Conservation (phyloP, 2,888 invertebrate species). For the Meteorus cinctellus region DNA sequence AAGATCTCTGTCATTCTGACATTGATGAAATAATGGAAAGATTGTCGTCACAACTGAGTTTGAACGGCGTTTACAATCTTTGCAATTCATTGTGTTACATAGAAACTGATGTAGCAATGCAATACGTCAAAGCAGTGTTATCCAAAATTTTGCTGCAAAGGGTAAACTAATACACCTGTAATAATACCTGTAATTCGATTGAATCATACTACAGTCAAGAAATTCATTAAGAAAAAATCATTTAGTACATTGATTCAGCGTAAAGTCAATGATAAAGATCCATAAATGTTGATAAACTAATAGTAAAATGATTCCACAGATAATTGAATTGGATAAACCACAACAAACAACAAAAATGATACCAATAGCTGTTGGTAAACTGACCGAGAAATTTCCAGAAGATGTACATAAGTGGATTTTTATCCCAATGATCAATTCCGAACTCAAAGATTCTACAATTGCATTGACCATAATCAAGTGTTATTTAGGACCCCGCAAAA, state of each 20-base stretch:
- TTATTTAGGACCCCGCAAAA: constrained; percentile 37
- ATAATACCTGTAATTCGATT: too few species aligned
- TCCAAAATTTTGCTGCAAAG: constrained; percentile 59
- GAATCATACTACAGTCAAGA: too few species aligned
- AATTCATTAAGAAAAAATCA: too few species aligned
- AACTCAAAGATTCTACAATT: constrained; percentile 57
- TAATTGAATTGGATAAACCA: constrained; percentile 56
- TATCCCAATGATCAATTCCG: constrained; percentile 58
- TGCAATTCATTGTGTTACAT: constrained; percentile 58
- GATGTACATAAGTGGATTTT: constrained; percentile 61
- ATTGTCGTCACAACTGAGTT: constrained; percentile 56
- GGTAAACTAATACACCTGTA: constrained; percentile 50
- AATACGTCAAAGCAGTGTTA: constrained; percentile 57
- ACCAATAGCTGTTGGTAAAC: constrained; percentile 53
- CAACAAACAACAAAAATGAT: constrained; percentile 54
- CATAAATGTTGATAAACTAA: constrained; percentile 5
- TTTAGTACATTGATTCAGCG: too few species aligned
- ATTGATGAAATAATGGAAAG: constrained; percentile 51
- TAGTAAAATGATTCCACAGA: constrained; percentile 45
- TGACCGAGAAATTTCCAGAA: constrained; percentile 60
- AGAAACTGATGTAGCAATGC: constrained; percentile 55
- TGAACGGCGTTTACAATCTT: constrained; percentile 59
- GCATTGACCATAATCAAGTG: constrained; percentile 46
- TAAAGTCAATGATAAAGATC: too few species aligned
- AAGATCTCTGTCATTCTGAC: constrained; percentile 56